These are phyloP conservation scores for Periparus ater DNA, from an alignment of 2,797 vertebrate species.

Conservation along the genomic window DNA sequence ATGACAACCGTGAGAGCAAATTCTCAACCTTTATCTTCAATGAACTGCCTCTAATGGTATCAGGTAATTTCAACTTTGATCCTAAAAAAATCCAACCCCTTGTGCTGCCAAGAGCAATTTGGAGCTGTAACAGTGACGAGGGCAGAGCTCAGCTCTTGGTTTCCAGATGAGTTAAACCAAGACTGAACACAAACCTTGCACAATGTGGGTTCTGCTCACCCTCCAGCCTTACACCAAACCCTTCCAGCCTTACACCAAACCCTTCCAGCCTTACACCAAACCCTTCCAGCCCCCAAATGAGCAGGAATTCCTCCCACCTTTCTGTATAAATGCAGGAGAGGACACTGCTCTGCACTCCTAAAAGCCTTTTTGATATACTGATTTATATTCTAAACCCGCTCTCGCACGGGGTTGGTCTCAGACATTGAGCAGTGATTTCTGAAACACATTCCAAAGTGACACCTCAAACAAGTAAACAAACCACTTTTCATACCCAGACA, in stretches of 20 bases:
- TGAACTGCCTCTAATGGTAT: neutral
- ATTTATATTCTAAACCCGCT: neutral
- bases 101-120: neutral
- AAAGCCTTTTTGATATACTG: neutral
- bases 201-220: neutral
- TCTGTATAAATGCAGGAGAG: neutral
- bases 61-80: neutral
- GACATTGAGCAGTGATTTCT: neutral
- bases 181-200: neutral
- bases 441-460: neutral
- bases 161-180: neutral
- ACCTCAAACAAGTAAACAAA: neutral
- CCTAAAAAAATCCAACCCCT: neutral
- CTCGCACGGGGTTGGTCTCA: accelerated
- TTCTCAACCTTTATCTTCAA: neutral
- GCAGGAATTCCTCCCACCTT: neutral
- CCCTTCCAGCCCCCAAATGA: neutral
- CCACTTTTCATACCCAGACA: neutral
- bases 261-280: neutral
- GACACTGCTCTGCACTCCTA: neutral
- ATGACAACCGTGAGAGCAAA: neutral
- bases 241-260: too few species aligned
- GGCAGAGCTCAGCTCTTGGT: neutral
- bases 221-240: neutral
- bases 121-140: neutral